These are phyloP conservation scores for Tenualosa ilisha DNA, from an alignment of 2,797 vertebrate genomes.

Conservation along the genomic window DNA sequence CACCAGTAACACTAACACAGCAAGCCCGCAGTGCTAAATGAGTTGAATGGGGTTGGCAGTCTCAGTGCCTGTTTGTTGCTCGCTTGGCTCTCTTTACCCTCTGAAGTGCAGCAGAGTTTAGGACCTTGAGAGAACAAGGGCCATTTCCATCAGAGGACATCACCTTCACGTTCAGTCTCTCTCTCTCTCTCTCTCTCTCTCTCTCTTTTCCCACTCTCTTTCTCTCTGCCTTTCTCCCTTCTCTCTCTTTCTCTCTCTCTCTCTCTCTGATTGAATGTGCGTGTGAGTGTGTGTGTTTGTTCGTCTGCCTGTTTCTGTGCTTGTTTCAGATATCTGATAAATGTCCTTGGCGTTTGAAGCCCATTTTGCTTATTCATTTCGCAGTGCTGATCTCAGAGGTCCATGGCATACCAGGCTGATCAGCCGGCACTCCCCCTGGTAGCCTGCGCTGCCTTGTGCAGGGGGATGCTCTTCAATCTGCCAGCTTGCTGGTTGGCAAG, in stretches of 20 bases:
- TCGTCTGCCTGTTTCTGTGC: constrained; percentile 42
- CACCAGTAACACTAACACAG: not conserved
- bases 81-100: not conserved
- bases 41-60: not conserved
- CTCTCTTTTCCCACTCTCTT: not conserved
- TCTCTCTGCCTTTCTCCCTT: not conserved
- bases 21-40: not conserved
- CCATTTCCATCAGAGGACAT: constrained; percentile 5
- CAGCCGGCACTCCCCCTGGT: not conserved
- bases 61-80: not conserved
- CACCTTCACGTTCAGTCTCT: not conserved
- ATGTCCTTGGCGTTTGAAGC: constrained; percentile 46
- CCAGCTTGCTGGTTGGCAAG: not conserved
- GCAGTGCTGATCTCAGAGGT: constrained; percentile 45
- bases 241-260: not conserved
- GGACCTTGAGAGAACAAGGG: not conserved
- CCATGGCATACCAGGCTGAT: constrained; percentile 37
- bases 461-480: constrained; percentile 30
- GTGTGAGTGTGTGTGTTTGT: constrained; percentile 27
- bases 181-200: not conserved
- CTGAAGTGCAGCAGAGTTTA: not conserved
- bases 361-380: constrained; percentile 41
- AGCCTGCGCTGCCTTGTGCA: constrained; percentile 35
- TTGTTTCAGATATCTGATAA: constrained; percentile 41
- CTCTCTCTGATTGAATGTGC: not conserved